Conservation (phyloP, 1,140 invertebrate species). For the Halesus radiatus region DNA sequence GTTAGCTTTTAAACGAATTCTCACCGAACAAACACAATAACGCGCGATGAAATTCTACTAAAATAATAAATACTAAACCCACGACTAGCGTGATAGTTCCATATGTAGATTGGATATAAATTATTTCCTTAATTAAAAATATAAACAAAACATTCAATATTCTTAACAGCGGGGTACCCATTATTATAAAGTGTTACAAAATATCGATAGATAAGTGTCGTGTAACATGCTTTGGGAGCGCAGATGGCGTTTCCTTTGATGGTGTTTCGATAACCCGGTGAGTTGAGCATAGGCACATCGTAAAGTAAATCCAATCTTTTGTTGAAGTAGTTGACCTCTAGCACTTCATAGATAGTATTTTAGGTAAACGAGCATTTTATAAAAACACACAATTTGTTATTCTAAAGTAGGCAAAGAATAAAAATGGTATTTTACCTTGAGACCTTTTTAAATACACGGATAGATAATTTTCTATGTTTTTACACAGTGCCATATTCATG, state of each 20-base stretch:
- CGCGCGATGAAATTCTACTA: neutral
- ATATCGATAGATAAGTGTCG: slow-evolving; percentile 18
- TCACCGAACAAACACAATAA: neutral
- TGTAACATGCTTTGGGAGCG: neutral
- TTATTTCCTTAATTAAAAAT: slow-evolving; percentile 19
- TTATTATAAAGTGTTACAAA: slow-evolving; percentile 23
- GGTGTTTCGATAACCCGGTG: neutral
- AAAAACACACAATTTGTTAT: too few species aligned
- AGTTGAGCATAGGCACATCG: neutral
- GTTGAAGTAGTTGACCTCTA: neutral
- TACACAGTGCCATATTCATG: too few species aligned
- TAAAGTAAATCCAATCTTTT: neutral
- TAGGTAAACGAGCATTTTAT: too few species aligned
- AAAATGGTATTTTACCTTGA: too few species aligned
- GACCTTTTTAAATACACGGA: too few species aligned
- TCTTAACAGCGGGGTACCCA: neutral
- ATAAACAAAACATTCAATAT: slow-evolving; percentile 30
- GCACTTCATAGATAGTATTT: neutral
- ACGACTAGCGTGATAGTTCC: neutral
- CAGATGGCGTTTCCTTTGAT: slow-evolving; percentile 18
- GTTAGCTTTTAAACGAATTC: too few species aligned
- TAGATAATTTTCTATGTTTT: too few species aligned
- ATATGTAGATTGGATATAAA: slow-evolving; percentile 16
- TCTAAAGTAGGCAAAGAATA: too few species aligned
- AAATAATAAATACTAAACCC: neutral